Base-by-base conservation (phyloP, 2,888 invertebrate genomes). In the Nudaria mundana region DNA sequence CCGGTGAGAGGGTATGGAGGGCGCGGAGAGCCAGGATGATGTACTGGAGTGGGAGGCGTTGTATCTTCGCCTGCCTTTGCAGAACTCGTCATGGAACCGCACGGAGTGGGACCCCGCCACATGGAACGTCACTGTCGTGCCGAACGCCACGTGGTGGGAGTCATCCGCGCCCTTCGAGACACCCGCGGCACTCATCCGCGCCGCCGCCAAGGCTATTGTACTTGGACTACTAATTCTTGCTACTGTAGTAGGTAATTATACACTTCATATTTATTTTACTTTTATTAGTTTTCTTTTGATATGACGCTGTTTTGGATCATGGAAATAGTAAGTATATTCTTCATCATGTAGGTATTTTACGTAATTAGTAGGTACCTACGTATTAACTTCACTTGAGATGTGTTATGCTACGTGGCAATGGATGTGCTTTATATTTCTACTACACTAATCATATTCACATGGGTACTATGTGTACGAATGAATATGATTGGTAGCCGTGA, bases 191-290 rank as follows among this genome's bases (percentile, higher is more conserved):
- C 84, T 93, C 61, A 78, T 92, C 46, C 90, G 92, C 47, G 92
- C 92, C 70, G 91, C 93, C 40, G 86, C 81, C 56, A 92, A 91
- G 56, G 91, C 91, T 18, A 74, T 91, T 37, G 66, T 90, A 23
- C 82, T 92, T 49, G 92, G 91, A 46, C 76, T 92, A 58, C 90
- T 92, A 48, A 92, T 92, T 55, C 75, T 92, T 55, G 91, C 92
- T 40, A 92, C 92, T 53, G 91, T 92, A 56, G 90, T 92, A 64
- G 92, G 92, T 92, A 71, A 87, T 61, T 56, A 48, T 25, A 23
- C 10, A 24, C n/a, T 10, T 20, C 5, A 32, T 5, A 31, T 5
- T 22, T 22, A 8, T 15, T 18, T n/a, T n/a, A n/a, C n/a, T n/a
- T n/a, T n/a, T n/a, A n/a, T n/a, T n/a, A n/a, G n/a, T n/a, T n/a